Evolutionary conservation across 1,140 invertebrate species (phyloP).

Genomic region (Bombus waltoni): DNA sequence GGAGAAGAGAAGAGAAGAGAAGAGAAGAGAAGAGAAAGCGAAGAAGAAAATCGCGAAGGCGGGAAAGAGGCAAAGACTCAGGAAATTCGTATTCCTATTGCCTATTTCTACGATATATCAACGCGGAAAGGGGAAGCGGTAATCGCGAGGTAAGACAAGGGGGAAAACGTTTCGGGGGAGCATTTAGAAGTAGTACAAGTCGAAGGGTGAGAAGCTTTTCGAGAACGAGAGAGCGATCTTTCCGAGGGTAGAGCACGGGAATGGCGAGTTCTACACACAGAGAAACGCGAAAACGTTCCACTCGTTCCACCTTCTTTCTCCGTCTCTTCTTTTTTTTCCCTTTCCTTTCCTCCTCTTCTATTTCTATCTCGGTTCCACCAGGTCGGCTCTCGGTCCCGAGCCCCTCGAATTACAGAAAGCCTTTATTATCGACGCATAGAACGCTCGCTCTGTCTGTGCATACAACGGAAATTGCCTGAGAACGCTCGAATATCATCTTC

Average conservation of each 20-base stretch:
- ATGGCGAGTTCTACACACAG: slow-evolving; percentile 33
- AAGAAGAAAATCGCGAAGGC: background rate
- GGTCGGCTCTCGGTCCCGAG: background rate
- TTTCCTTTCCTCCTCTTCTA: background rate
- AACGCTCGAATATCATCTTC: slow-evolving; percentile 35
- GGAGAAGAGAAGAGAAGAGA: background rate
- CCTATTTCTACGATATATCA: slow-evolving; percentile 52
- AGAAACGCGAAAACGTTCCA: slow-evolving; percentile 21
- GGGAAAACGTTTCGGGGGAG: slow-evolving; percentile 44
- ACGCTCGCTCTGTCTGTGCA: slow-evolving; percentile 15
- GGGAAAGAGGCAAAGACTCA: background rate
- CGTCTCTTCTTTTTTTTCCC: background rate
- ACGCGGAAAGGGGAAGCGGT: slow-evolving; percentile 16
- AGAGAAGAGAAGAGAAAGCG: background rate
- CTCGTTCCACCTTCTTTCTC: slow-evolving; percentile 8
- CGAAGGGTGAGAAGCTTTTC: slow-evolving; percentile 50
- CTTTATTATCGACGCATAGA: slow-evolving; percentile 41
- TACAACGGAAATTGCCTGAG: slow-evolving; percentile 42
- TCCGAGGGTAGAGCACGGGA: slow-evolving; percentile 14
- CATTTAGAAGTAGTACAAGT: slow-evolving; percentile 51
- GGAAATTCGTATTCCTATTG: slow-evolving; percentile 53
- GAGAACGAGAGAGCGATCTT: slow-evolving; percentile 27
- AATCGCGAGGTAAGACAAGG: slow-evolving; percentile 53
- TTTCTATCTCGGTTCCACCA: slow-evolving; percentile 8
- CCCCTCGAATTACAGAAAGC: slow-evolving; percentile 44